Base-by-base conservation (phyloP, 2,797 vertebrate genomes). In the Adelosebastes latens region DNA sequence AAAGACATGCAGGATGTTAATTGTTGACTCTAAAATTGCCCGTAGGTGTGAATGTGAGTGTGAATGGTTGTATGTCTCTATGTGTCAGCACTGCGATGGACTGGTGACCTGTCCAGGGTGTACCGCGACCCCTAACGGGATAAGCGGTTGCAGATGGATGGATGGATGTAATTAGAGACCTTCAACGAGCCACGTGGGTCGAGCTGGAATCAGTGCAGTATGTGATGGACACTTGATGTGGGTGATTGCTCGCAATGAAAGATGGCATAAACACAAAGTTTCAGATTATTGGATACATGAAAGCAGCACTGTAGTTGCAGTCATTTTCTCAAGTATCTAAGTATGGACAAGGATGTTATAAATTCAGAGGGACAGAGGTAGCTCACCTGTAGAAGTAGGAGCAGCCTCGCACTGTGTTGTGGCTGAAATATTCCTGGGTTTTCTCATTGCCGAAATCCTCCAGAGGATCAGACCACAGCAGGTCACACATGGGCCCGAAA, bases 371-470 rank as follows among this genome's bases (percentile, higher is more conserved):
- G 49, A 18, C 58, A 60, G 53, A 60, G 36, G 32, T 9, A 14
- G 46, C 89, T 94, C 82, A 96, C 96, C 96, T 97, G 95, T 97
- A 97, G 90, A 97, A 97, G 89, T 97, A 97, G 74, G 96, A 97
- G 89, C 96, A 97, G 70, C 96, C 96, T 92, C 96, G 93, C 89
- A 97, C 96, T 53, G 96, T 93, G 93, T 97, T 97, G 94, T 97
- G 95, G 90, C 93, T 95, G 92, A 96, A 97, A 79, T 94, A 96
- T 92, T 97, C 96, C 89, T 97, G 96, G 85, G 94, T 96, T 91
- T 96, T 97, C 90, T 97, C 96, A 4, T 96, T 97, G 83, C 96
- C 96, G 80, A 96, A 97, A 75, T 97, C 96, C 87, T 97, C 96
- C 88, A 96, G 89, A 70, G 96, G 96, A 87, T 97, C 96, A 10